Evolutionary conservation across 2,888 invertebrate species (phyloP).

Genomic region (Lepidocyrtinus sp.): DNA sequence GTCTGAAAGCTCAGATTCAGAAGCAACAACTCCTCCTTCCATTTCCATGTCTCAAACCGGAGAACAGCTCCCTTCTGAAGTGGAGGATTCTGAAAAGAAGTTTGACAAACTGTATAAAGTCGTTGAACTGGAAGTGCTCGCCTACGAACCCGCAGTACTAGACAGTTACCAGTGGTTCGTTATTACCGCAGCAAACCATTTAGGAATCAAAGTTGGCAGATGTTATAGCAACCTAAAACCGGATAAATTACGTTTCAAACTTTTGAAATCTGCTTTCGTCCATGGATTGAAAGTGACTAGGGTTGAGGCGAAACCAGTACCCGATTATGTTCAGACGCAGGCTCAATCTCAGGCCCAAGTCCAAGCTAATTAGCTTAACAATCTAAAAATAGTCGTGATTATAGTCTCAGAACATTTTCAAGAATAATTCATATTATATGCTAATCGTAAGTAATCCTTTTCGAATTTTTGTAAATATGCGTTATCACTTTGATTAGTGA

Average conservation of each 20-base stretch:
- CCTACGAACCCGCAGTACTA: slow-evolving; percentile 89
- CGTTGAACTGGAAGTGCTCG: slow-evolving; percentile 88
- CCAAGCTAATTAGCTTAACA: too few relatives aligned
- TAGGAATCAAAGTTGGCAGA: slow-evolving; percentile 83
- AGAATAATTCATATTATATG: too few relatives aligned
- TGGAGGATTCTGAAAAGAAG: slow-evolving; percentile 71
- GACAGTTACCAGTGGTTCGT: slow-evolving; percentile 92
- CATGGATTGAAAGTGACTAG: slow-evolving; percentile 91
- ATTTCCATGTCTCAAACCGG: slow-evolving; percentile 9
- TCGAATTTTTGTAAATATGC: too few relatives aligned
- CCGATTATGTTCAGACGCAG: slow-evolving; percentile 52
- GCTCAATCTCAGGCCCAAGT: not conserved
- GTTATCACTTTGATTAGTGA: too few relatives aligned
- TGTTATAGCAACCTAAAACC: slow-evolving; percentile 75
- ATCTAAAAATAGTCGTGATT: too few relatives aligned
- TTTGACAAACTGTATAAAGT: slow-evolving; percentile 86
- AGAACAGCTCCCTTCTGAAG: slow-evolving; percentile 21
- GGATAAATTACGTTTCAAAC: slow-evolving; percentile 82
- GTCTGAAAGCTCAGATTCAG: not conserved
- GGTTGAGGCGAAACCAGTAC: slow-evolving; percentile 73
- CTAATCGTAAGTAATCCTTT: too few relatives aligned
- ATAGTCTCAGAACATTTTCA: too few relatives aligned
- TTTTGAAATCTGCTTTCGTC: slow-evolving; percentile 90
- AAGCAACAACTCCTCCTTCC: not conserved
- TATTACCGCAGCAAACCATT: slow-evolving; percentile 83